These are phyloP conservation scores for Dioctria linearis DNA, from an alignment of 2,888 invertebrate species.

Conservation along the genomic window DNA sequence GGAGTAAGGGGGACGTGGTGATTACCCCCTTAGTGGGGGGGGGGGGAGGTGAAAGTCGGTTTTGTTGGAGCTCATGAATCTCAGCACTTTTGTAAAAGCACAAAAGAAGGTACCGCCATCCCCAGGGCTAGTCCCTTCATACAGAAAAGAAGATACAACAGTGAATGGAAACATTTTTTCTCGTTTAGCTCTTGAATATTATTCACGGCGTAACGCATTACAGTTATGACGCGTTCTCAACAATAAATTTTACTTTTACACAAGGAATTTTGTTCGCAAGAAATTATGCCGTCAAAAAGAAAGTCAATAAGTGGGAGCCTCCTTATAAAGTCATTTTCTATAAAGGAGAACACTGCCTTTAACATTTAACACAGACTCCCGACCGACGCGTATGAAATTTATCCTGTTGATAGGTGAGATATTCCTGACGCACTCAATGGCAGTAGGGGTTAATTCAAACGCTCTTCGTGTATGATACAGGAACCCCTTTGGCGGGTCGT, in stretches of 20 bases:
- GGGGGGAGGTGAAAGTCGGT: neutral
- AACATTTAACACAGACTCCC: neutral
- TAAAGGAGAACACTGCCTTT: neutral
- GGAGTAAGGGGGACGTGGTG: neutral
- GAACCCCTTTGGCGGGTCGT: neutral
- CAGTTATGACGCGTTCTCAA: constrained; percentile 7
- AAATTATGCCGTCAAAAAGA: neutral
- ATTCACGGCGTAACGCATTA: constrained; percentile 18
- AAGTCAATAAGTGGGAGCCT: constrained; percentile 15
- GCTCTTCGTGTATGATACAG: neutral
- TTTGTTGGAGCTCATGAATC: neutral
- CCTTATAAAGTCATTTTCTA: constrained; percentile 34
- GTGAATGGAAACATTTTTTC: constrained; percentile 34
- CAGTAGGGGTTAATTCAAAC: neutral
- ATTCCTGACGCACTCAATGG: neutral
- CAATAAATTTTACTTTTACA: constrained; percentile 26
- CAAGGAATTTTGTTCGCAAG: neutral
- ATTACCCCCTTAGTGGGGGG: neutral
- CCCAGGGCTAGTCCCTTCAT: neutral
- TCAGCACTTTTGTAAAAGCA: neutral
- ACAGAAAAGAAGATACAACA: neutral
- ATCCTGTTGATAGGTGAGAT: neutral
- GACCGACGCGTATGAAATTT: neutral
- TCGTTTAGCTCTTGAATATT: neutral
- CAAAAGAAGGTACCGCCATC: neutral